Conservation (phyloP, 2,888 invertebrate species). For the Hydropsyche betteni region DNA sequence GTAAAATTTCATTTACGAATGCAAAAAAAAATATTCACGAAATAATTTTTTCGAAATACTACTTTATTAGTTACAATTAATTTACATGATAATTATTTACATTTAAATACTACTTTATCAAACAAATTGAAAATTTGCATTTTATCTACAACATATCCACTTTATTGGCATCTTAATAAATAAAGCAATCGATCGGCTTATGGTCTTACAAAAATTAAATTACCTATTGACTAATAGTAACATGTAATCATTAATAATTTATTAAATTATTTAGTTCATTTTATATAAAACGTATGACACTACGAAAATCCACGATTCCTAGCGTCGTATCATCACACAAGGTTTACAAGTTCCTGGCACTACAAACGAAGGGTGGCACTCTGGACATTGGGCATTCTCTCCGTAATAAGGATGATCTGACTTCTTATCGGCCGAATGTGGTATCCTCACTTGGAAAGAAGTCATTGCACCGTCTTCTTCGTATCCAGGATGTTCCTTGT, state of each 20-base stretch:
- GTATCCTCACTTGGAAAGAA: constrained; percentile 69
- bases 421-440: constrained; percentile 58
- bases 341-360: constrained; percentile 72
- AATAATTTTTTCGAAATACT: constrained; percentile 5
- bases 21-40: background rate
- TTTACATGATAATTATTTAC: constrained; percentile 21
- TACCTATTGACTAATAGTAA: constrained; percentile 24
- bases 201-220: constrained; percentile 8
- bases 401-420: constrained; percentile 60
- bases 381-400: constrained; percentile 70
- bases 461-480: constrained; percentile 66
- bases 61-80: constrained; percentile 28
- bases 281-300: constrained; percentile 4
- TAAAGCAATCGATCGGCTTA: background rate
- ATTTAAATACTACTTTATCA: background rate
- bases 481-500: constrained; percentile 69
- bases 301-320: background rate
- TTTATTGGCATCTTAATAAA: constrained; percentile 15
- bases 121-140: no score
- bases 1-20: no score
- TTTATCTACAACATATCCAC: background rate
- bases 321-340: constrained; percentile 65
- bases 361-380: constrained; percentile 72
- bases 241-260: constrained; percentile 20
- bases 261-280: constrained; percentile 16